These are phyloP conservation scores for Armadillidium nasatum DNA, from an alignment of 1,140 invertebrate genomes.

Conservation along the genomic window DNA sequence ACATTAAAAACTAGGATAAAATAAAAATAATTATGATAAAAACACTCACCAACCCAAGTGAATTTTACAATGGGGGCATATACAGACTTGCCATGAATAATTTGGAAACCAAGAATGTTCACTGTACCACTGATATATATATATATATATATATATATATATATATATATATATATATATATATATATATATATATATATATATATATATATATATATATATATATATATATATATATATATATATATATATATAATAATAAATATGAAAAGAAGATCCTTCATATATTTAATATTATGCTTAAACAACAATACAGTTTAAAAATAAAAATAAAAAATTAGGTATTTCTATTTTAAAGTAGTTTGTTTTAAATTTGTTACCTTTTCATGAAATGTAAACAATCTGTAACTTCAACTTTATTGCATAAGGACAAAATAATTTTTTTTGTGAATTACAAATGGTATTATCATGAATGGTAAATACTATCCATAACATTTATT, in stretches of 20 bases:
- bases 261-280: not conserved
- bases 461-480: too few relatives aligned
- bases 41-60: not conserved
- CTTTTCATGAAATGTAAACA: too few relatives aligned
- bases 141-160: not conserved
- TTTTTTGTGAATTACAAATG: too few relatives aligned
- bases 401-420: too few relatives aligned
- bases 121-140: not conserved
- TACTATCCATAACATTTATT: too few relatives aligned
- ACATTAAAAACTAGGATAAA: too few relatives aligned
- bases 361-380: too few relatives aligned
- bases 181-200: not conserved
- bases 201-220: not conserved
- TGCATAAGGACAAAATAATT: too few relatives aligned
- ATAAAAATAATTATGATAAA: not conserved
- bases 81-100: not conserved
- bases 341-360: too few relatives aligned
- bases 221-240: not conserved
- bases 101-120: conserved; percentile 7
- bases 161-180: not conserved
- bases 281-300: not conserved
- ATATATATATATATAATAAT: not conserved
- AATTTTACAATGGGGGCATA: not conserved
- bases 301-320: too few relatives aligned
- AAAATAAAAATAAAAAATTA: too few relatives aligned